Evolutionary conservation across 2,888 invertebrate genomes (phyloP).

Genomic region (Lordiphosa andalusiaca): DNA sequence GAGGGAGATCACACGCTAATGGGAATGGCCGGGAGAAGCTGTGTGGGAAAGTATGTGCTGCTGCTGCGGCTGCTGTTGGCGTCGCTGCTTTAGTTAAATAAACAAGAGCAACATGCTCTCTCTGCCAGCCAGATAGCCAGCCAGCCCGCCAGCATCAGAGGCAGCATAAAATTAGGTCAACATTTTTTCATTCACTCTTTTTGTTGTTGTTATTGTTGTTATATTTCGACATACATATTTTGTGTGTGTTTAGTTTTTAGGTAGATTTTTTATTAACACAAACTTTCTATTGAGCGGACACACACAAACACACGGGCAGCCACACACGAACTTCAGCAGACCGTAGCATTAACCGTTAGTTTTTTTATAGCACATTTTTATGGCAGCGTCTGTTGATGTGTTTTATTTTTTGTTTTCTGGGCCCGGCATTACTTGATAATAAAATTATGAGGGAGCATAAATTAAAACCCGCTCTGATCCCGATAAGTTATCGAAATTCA

Average conservation of each 20-base stretch:
- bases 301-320: background rate
- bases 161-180: conserved; percentile 76
- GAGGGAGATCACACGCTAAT: conserved; percentile 65
- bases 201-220: conserved; percentile 41
- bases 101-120: conserved; percentile 30
- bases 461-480: too few relatives aligned
- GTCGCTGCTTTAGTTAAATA: conserved; percentile 28
- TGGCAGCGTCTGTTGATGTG: conserved; percentile 27
- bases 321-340: conserved; percentile 67
- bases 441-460: conserved; percentile 41
- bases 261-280: conserved; percentile 65
- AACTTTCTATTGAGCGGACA: conserved; percentile 68
- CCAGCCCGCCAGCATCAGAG: conserved; percentile 11
- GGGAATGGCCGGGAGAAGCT: conserved; percentile 35
- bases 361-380: conserved; percentile 68
- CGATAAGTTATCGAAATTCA: too few relatives aligned
- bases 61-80: conserved; percentile 12
- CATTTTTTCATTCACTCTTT: conserved; percentile 79
- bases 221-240: conserved; percentile 72
- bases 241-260: conserved; percentile 65
- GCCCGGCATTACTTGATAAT: conserved; percentile 44
- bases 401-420: background rate
- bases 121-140: background rate
- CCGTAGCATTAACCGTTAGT: conserved; percentile 68
- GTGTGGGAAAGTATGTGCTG: conserved; percentile 65